Evolutionary conservation across 1,140 invertebrate species (phyloP), one percentile per base, ranked within the genome.

Genomic region (Spodoptera litura): DNA sequence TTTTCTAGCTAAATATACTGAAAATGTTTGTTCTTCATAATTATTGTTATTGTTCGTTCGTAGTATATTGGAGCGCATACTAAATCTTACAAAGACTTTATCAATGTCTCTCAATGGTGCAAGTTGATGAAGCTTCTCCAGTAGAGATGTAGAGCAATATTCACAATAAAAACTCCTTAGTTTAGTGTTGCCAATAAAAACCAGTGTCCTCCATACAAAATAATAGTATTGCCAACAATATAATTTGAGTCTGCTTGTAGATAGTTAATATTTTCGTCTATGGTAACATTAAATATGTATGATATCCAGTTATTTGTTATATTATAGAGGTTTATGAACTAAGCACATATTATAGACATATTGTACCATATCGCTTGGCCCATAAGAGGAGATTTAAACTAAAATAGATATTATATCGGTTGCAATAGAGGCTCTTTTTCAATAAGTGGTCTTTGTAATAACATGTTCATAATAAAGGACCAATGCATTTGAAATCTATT

Each of bases 151-250:
- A 53, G 9, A 66, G 25, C 35, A 53, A 66, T 78, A 64, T 72
- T 64, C 27, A 38, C 25, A 27, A 15, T 66, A n/a, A 66, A 55
- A 51, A 68, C 64, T 68, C 49, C 64, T 68, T 53, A 68, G 35
- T 66, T 74, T 66, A 79, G 79, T 77, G 79, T 80, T 80, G 79
- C 74, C 79, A 80, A 70, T 12, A 55, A 38, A 66, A 62, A 68
- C 38, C 15, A 51, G 44, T 78, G 79, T 81, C 70, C 79, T 81
- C 75, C 79, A 68, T 59, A 68, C 49, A 78, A 75, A 73, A 56
- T 52, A 74, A 81, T 78, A 78, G 62, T 38, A 75, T 81, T 81
- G 80, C 80, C 80, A 81, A 78, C 15, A 13, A 66, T 70, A 70
- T 49, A 51, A 56, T 51, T 56, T 73, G 38, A 27, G 52, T 78